Conservation (phyloP, 2,113 vertebrate genomes). For the Coregonus clupeaformis region DNA sequence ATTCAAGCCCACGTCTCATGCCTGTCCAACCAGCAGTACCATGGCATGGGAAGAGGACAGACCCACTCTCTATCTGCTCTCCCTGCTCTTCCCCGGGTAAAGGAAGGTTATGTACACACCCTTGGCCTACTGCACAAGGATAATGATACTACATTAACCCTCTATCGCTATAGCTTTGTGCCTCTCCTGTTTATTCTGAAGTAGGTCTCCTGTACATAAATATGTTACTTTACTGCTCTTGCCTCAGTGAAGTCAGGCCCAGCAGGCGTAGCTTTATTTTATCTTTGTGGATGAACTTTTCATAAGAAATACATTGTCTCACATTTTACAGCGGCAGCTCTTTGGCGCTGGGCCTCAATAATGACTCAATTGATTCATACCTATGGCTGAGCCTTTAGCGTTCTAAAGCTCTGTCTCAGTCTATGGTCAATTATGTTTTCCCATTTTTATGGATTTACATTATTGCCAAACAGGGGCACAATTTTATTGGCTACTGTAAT, state of each 20-base stretch:
- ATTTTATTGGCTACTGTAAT: slow-evolving; percentile 4
- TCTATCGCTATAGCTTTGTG: slow-evolving; percentile 25
- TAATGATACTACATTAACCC: slow-evolving; percentile 59
- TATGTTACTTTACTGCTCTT: slow-evolving; percentile 31
- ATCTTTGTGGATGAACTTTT: slow-evolving; percentile 29
- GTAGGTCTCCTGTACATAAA: slow-evolving; percentile 41
- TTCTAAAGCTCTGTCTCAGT: background rate
- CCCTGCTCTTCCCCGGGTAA: too few relatives aligned
- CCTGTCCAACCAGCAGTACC: slow-evolving; percentile 7
- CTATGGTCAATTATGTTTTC: background rate
- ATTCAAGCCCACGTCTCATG: slow-evolving; percentile 36
- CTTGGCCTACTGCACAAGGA: slow-evolving; percentile 55
- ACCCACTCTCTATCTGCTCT: slow-evolving; percentile 17
- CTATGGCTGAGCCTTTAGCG: background rate
- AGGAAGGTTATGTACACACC: slow-evolving; percentile 11
- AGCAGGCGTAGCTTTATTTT: slow-evolving; percentile 17
- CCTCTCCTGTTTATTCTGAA: slow-evolving; percentile 30
- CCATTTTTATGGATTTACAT: slow-evolving; percentile 15
- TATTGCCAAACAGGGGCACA: slow-evolving; percentile 21
- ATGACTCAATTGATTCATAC: background rate
- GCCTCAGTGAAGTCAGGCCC: slow-evolving; percentile 26
- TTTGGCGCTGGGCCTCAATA: background rate
- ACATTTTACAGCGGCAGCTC: slow-evolving; percentile 18
- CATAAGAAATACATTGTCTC: slow-evolving; percentile 39
- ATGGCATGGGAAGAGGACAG: slow-evolving; percentile 22